phyloP scores from a whole-genome alignment of 2,888 invertebrate species.

The Myopa tessellatipennis region DNA sequence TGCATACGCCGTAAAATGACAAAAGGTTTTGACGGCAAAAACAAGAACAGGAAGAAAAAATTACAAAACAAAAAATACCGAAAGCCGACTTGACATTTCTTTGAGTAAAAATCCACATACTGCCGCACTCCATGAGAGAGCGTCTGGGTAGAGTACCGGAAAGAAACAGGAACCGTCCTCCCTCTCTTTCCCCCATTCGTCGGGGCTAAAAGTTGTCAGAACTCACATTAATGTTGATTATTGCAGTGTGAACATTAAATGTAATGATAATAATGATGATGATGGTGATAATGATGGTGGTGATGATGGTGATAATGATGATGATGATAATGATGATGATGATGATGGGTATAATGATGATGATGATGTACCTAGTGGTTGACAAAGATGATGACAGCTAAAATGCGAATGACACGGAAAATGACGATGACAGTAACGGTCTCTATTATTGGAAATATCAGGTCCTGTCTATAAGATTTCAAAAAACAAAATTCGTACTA shows the following conservation, averaged over 20 bases:
- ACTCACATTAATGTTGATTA: background rate
- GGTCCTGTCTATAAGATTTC: too few relatives aligned
- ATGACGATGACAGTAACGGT: too few relatives aligned
- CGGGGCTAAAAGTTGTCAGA: background rate
- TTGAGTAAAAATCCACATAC: background rate
- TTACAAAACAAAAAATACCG: background rate
- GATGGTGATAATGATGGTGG: background rate
- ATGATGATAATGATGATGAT: too few relatives aligned
- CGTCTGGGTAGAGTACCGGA: background rate
- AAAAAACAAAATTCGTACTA: too few relatives aligned
- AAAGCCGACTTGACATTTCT: conserved; percentile 8
- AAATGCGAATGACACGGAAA: too few relatives aligned
- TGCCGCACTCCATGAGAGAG: conserved; percentile 12
- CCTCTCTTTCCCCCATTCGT: background rate
- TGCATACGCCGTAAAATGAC: conserved; percentile 15
- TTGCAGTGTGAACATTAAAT: background rate
- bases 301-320: background rate
- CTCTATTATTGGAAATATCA: too few relatives aligned
- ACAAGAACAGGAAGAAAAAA: too few relatives aligned
- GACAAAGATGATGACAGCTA: too few relatives aligned
- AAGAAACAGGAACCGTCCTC: conserved; percentile 1
- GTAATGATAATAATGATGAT: background rate
- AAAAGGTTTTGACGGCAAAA: conserved; percentile 6
- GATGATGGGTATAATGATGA: too few relatives aligned
- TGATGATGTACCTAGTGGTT: too few relatives aligned